Conservation (phyloP, 2,888 invertebrate genomes). For the Troides aeacus region DNA sequence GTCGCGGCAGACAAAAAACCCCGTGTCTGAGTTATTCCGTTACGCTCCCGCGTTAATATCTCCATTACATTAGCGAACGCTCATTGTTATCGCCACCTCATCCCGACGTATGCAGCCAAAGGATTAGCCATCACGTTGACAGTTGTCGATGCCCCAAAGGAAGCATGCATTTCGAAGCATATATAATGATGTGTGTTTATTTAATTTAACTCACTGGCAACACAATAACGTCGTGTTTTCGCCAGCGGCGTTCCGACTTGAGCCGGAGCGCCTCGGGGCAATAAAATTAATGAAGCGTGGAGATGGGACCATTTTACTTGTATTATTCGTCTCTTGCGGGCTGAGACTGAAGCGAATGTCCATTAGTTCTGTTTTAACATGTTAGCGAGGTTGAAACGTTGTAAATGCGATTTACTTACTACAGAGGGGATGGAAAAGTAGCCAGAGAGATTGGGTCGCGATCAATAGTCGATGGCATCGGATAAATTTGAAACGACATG, state of each 20-base stretch:
- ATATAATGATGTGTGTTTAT: slow-evolving; percentile 75
- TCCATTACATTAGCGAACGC: slow-evolving; percentile 72
- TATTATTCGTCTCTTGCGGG: slow-evolving; percentile 80
- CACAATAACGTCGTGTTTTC: slow-evolving; percentile 76
- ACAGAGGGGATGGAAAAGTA: slow-evolving; percentile 76
- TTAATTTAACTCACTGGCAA: slow-evolving; percentile 76
- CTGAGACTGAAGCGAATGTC: slow-evolving; percentile 79
- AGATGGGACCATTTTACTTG: slow-evolving; percentile 81
- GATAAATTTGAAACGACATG: slow-evolving; percentile 48
- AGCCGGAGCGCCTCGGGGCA: slow-evolving; percentile 75
- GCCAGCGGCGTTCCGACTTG: slow-evolving; percentile 66
- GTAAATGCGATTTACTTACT: slow-evolving; percentile 80
- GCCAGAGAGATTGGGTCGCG: slow-evolving; percentile 65
- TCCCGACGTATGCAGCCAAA: slow-evolving; percentile 47
- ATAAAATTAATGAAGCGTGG: slow-evolving; percentile 80
- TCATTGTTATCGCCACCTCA: slow-evolving; percentile 54
- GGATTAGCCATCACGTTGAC: slow-evolving; percentile 73
- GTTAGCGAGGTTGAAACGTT: slow-evolving; percentile 80
- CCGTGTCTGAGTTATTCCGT: slow-evolving; percentile 76
- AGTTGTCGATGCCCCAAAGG: slow-evolving; percentile 73
- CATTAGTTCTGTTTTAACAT: slow-evolving; percentile 81
- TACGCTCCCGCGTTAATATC: slow-evolving; percentile 76
- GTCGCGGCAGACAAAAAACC: slow-evolving; percentile 72
- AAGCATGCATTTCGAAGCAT: slow-evolving; percentile 63
- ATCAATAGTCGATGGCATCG: slow-evolving; percentile 67